phyloP scores from a whole-genome alignment of 2,797 vertebrate species.

The Neomorphus geoffroyi region DNA sequence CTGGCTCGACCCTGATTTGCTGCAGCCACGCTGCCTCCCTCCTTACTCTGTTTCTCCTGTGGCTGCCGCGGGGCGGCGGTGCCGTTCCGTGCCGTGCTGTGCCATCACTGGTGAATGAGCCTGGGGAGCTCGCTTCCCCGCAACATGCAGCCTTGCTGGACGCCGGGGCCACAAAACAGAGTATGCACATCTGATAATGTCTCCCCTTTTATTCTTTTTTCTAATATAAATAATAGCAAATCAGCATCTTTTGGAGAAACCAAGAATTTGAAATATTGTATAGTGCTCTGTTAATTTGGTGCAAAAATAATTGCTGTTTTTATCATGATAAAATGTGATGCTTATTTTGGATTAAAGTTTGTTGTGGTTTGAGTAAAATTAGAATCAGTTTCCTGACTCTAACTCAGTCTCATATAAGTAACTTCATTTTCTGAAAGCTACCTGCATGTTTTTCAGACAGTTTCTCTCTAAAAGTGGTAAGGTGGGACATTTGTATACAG shows the following conservation, averaged over 20 bases:
- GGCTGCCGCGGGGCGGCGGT: slow-evolving; percentile 51
- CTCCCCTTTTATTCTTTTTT: not conserved
- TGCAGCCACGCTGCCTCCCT: not conserved
- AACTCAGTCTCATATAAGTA: too few relatives aligned
- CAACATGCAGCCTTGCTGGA: not conserved
- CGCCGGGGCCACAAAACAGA: accelerated
- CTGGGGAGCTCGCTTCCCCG: not conserved
- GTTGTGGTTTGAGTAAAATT: too few relatives aligned
- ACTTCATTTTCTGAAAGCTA: too few relatives aligned
- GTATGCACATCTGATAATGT: not conserved
- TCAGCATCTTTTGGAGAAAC: not conserved
- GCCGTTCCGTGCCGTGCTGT: not conserved
- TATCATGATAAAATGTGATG: too few relatives aligned
- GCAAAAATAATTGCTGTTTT: too few relatives aligned
- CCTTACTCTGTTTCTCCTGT: not conserved
- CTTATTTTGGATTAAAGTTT: too few relatives aligned
- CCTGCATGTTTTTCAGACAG: too few relatives aligned
- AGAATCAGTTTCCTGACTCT: too few relatives aligned
- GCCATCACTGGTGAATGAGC: too few relatives aligned
- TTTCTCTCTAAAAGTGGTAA: too few relatives aligned
- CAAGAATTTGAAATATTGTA: not conserved
- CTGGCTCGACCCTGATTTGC: not conserved
- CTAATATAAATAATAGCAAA: not conserved
- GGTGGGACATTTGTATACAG: too few relatives aligned
- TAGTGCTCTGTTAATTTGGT: not conserved